Evolutionary conservation across 2,797 vertebrate species (phyloP).

Genomic region (Schizopygopsis pylzovi): DNA sequence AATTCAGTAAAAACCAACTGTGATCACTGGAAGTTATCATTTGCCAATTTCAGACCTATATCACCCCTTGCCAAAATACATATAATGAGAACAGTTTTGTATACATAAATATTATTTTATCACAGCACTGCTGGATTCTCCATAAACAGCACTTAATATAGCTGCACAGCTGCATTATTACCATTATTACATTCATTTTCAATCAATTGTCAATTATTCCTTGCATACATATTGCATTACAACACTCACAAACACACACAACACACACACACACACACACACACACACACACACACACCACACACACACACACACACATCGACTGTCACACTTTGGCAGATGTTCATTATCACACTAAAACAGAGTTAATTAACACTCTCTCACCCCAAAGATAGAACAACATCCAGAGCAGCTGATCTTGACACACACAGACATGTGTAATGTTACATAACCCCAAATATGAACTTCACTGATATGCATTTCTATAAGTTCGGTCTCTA

Average conservation of each 20-base stretch:
- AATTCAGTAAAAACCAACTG: background rate
- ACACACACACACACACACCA: slow-evolving; percentile 17
- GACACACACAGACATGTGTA: slow-evolving; percentile 37
- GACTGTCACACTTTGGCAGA: slow-evolving; percentile 31
- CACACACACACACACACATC: slow-evolving; percentile 28
- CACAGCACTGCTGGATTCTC: background rate
- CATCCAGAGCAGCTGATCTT: slow-evolving; percentile 32
- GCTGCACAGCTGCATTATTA: background rate
- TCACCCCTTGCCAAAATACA: background rate
- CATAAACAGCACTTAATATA: background rate
- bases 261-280: background rate
- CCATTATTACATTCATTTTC: background rate
- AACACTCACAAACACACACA: slow-evolving; percentile 18
- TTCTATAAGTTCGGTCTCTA: background rate
- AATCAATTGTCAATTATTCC: background rate
- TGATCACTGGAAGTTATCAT: background rate
- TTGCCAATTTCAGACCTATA: background rate
- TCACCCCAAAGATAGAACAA: slow-evolving; percentile 43
- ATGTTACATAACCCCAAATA: background rate
- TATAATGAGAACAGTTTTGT: too few relatives aligned
- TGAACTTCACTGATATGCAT: background rate
- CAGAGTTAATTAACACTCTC: slow-evolving; percentile 54
- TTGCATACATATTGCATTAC: background rate
- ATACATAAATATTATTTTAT: background rate
- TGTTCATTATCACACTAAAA: slow-evolving; percentile 54